Percentiles rank a stretch among this genome's conserved stretches.
Conservation (phyloP, 2,797 vertebrate genomes). For the Setipinna tenuifilis region DNA sequence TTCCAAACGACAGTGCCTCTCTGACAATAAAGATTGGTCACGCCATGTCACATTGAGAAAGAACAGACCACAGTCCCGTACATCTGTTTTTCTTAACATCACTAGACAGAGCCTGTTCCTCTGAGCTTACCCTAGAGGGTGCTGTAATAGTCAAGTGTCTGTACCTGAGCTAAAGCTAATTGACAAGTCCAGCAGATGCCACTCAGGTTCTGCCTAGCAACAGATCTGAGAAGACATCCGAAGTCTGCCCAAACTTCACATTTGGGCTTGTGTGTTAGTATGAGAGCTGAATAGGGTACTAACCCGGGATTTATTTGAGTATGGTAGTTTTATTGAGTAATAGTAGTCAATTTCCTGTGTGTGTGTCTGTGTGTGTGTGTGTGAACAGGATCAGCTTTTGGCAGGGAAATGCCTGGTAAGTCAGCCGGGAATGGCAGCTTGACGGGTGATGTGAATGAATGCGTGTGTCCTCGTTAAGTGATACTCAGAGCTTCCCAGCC, state of each 20-base stretch:
- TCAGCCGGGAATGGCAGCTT: constrained; percentile 36
- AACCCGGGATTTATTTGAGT: constrained; percentile 14
- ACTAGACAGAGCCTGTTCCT: background rate
- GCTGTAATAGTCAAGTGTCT: background rate
- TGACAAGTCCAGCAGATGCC: background rate
- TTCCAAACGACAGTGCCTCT: background rate
- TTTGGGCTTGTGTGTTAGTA: background rate
- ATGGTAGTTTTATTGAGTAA: background rate
- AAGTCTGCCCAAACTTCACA: background rate
- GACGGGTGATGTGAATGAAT: background rate
- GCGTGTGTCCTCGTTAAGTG: background rate
- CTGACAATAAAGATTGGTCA: background rate
- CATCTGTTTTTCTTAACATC: background rate
- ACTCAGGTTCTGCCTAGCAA: background rate
- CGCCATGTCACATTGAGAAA: background rate
- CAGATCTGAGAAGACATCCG: background rate
- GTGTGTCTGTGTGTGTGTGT: constrained; percentile 57
- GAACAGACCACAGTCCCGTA: background rate
- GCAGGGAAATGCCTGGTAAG: constrained; percentile 77
- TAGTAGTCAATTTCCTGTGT: constrained; percentile 19
- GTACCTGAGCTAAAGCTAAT: background rate
- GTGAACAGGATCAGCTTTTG: constrained; percentile 75
- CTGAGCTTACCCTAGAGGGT: background rate
- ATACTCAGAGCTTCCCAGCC: background rate
- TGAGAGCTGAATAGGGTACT: background rate